Conservation (phyloP, 2,113 vertebrate species). For the Tachycineta bicolor region DNA sequence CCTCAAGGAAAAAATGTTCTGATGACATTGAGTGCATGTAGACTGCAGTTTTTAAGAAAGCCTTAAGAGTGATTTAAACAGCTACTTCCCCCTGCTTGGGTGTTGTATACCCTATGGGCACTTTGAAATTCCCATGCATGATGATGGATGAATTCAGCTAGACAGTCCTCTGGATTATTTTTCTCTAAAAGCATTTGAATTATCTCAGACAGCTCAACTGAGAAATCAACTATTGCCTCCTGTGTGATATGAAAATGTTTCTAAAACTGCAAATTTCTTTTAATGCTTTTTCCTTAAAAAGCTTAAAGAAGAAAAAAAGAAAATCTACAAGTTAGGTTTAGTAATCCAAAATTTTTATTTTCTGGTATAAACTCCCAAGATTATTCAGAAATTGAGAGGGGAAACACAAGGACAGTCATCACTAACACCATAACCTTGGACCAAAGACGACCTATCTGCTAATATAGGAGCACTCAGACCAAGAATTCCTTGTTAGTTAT, state of each 20-base stretch:
- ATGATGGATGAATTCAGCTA: not conserved
- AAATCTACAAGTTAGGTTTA: not conserved
- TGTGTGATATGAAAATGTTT: not conserved
- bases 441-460: not conserved
- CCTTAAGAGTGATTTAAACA: not conserved
- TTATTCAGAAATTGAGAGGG: not conserved
- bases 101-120: not conserved
- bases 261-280: not conserved
- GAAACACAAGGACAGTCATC: not conserved
- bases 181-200: not conserved
- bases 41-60: not conserved
- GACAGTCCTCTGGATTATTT: not conserved
- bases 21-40: not conserved
- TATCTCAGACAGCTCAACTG: not conserved
- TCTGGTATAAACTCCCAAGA: not conserved
- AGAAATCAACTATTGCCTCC: not conserved
- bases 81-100: not conserved
- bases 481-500: not conserved
- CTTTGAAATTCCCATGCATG: not conserved
- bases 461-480: not conserved
- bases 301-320: not conserved
- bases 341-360: not conserved
- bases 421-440: not conserved
- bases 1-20: constrained; percentile 9
- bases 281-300: not conserved